phyloP scores from a whole-genome alignment of 2,113 vertebrate genomes.

The Saimiri boliviensis region DNA sequence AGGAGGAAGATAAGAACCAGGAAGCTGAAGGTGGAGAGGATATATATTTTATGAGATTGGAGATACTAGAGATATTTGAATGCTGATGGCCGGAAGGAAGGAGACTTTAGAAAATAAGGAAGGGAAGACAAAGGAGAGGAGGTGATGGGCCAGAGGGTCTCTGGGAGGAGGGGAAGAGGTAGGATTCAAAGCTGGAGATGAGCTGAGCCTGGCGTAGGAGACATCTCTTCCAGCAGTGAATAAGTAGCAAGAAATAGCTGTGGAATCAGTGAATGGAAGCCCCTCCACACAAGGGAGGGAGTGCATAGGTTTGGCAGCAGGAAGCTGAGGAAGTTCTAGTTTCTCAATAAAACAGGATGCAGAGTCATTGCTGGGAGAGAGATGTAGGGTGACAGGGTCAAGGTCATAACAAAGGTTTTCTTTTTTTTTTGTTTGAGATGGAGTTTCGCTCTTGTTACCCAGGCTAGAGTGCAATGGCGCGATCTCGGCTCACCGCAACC shows the following conservation, averaged over 20 bases:
- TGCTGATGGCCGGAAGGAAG: neutral
- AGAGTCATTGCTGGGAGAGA: neutral
- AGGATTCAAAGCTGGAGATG: neutral
- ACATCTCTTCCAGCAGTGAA: neutral
- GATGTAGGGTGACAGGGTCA: neutral
- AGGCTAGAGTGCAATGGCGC: no score
- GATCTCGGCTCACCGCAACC: no score
- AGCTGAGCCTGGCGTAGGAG: neutral
- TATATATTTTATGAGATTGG: neutral
- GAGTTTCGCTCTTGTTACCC: no score
- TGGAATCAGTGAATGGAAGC: fast-evolving
- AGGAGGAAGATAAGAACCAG: neutral
- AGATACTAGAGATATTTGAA: slow-evolving; percentile 1
- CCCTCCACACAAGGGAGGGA: fast-evolving
- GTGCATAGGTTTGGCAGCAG: no score
- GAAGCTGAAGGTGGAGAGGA: neutral
- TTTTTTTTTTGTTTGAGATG: no score
- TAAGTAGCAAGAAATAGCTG: no score
- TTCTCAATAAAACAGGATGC: neutral
- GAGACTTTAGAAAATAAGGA: neutral
- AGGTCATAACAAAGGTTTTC: neutral
- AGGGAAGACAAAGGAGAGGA: neutral
- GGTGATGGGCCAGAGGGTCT: neutral
- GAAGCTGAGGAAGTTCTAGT: neutral
- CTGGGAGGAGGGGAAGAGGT: neutral